Evolutionary conservation across 53 echinoderm and acorn worm species (phyloP).

Genomic region (Antedon mediterranea): DNA sequence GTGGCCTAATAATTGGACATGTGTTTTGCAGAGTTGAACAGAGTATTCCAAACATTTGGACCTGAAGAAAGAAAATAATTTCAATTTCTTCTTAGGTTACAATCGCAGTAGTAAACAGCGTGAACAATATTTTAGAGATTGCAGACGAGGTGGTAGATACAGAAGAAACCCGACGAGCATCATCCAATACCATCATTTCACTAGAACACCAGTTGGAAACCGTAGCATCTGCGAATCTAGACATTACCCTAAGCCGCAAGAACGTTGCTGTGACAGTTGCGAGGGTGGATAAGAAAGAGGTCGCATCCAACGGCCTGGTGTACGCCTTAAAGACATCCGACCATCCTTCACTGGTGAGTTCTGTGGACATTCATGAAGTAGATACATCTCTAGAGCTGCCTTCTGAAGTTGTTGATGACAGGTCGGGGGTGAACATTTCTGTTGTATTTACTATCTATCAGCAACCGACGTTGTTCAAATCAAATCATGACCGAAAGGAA

Average conservation of each 20-base stretch:
- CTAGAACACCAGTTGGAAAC: not conserved
- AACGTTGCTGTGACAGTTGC: not conserved
- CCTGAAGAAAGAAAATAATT: no score
- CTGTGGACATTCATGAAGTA: constrained; percentile 6
- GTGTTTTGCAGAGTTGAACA: no score
- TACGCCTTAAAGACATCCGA: constrained; percentile 7
- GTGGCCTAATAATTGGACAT: no score
- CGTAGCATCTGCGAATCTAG: not conserved
- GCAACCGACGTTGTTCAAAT: not conserved
- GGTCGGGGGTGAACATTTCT: not conserved
- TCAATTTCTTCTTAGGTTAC: not conserved
- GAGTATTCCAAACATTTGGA: no score
- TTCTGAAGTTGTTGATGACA: not conserved
- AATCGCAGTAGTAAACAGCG: not conserved
- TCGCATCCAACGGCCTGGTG: not conserved
- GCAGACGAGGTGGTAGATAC: not conserved
- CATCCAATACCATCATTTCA: not conserved
- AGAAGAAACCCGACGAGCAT: not conserved
- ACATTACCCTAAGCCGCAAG: not conserved
- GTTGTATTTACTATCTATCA: not conserved
- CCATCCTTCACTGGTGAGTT: constrained; percentile 22
- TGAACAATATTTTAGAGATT: not conserved
- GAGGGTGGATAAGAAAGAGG: not conserved
- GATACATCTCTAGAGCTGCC: constrained; percentile 50
- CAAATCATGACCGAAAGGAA: not conserved